A percentile compares a stretch with the other conserved stretches of the same genome.
Conservation (phyloP, 2,113 vertebrate genomes). For the Phocoena sinus region DNA sequence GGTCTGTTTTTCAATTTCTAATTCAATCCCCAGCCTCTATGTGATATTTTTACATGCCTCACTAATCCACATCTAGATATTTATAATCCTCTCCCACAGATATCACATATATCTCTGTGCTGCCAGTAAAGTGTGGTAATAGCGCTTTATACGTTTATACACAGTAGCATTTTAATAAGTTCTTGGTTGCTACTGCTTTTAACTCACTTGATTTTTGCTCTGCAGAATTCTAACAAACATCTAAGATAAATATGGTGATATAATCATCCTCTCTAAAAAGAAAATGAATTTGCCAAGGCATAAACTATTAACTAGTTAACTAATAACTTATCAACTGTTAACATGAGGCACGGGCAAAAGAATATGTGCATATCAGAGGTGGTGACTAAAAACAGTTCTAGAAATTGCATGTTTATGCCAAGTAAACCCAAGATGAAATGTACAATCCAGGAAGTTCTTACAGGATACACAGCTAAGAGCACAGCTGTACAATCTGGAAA, state of each 20-base stretch:
- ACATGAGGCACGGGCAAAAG: background rate
- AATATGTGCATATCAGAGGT: background rate
- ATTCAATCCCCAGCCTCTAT: background rate
- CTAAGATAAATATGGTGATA: background rate
- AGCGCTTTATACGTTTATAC: background rate
- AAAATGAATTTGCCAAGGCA: background rate
- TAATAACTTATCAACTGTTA: background rate
- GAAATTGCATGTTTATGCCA: background rate
- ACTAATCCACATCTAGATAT: background rate
- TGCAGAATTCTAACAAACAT: background rate
- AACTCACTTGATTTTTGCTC: background rate
- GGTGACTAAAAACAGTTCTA: background rate
- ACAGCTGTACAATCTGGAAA: constrained; percentile 1
- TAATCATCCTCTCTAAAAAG: background rate
- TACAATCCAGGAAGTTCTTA: background rate
- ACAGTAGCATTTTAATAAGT: background rate
- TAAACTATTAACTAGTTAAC: background rate
- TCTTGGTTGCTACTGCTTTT: background rate
- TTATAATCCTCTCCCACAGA: background rate
- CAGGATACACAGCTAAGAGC: background rate
- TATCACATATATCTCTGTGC: background rate
- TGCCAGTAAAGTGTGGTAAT: background rate
- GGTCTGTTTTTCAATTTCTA: background rate
- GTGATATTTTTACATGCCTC: background rate
- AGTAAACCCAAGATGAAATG: background rate